Conservation (phyloP, 2,888 invertebrate genomes). For the Watsonalla cultraria region DNA sequence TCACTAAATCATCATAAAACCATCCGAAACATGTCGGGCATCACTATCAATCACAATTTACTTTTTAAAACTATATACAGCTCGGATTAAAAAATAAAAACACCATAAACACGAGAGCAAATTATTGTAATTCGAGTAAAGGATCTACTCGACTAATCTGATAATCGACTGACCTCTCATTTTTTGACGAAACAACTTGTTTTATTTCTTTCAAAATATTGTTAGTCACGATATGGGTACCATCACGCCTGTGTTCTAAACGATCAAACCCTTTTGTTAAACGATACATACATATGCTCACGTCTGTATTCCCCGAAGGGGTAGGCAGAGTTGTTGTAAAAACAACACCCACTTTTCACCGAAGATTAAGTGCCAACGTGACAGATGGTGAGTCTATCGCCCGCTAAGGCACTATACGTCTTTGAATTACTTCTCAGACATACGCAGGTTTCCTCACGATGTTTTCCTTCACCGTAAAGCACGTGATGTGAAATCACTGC, state of each 20-base stretch:
- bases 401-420: no score
- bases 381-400: no score
- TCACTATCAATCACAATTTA: slow-evolving; percentile 36
- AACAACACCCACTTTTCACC: no score
- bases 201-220: slow-evolving; percentile 5
- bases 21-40: slow-evolving; percentile 15
- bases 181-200: slow-evolving; percentile 25
- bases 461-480: no score
- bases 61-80: slow-evolving; percentile 22
- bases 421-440: no score
- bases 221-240: not conserved
- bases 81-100: slow-evolving; percentile 9
- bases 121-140: slow-evolving; percentile 53
- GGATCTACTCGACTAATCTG: slow-evolving; percentile 47
- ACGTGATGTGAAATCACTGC: no score
- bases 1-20: not conserved
- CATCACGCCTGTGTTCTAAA: not conserved
- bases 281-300: no score
- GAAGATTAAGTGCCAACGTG: no score
- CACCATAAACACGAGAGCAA: slow-evolving; percentile 27
- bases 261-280: no score
- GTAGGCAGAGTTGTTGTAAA: no score
- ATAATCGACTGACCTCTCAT: slow-evolving; percentile 42
- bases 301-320: no score
- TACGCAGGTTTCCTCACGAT: no score